Evolutionary conservation across 2,113 vertebrate species (phyloP).

Genomic region (Formicarius rufipectus): DNA sequence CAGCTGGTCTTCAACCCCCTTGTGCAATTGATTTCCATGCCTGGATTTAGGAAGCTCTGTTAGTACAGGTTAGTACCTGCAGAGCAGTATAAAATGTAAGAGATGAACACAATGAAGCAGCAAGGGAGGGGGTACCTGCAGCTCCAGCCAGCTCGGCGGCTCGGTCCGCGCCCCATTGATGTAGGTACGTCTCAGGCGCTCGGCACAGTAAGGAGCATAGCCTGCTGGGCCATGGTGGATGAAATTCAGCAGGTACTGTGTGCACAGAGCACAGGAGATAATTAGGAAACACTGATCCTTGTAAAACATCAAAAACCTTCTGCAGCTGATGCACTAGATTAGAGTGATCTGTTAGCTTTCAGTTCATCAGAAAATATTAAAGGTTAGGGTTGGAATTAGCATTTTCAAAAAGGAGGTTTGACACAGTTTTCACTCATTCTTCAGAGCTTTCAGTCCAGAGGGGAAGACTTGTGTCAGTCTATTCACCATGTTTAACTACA

Average conservation of each 20-base stretch:
- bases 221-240: slow-evolving; percentile 80
- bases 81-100: neutral
- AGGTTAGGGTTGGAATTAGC: neutral
- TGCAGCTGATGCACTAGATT: neutral
- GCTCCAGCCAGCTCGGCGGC: slow-evolving; percentile 91
- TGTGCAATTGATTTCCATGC: neutral
- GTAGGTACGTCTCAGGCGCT: slow-evolving; percentile 84
- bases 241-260: slow-evolving; percentile 91
- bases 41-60: neutral
- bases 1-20: neutral
- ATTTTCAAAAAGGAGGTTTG: neutral
- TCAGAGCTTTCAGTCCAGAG: neutral
- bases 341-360: neutral
- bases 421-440: neutral
- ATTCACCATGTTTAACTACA: neutral
- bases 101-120: neutral
- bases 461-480: neutral
- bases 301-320: neutral
- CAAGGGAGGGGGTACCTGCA: slow-evolving; percentile 80
- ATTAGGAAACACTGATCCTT: neutral
- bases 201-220: slow-evolving; percentile 85
- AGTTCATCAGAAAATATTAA: neutral
- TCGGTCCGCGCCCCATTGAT: slow-evolving; percentile 85
- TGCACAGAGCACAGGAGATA: neutral
- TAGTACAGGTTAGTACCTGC: neutral